phyloP scores from a whole-genome alignment of 2,888 invertebrate species.

The Balanococcus diminutus region DNA sequence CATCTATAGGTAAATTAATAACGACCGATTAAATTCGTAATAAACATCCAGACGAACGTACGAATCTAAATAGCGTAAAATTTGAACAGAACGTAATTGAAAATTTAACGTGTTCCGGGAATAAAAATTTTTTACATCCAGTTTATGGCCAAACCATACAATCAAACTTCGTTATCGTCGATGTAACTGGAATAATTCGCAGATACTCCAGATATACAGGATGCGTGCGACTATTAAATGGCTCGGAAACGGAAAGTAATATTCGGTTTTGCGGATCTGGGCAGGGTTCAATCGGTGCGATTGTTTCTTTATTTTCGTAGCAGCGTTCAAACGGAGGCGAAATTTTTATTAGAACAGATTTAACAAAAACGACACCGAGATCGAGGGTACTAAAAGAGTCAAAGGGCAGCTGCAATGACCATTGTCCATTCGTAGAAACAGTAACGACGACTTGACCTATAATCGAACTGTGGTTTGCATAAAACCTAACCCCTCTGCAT shows the following conservation, averaged over 20 bases:
- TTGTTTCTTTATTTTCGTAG: constrained; percentile 47
- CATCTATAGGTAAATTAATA: no score
- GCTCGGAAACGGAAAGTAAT: constrained; percentile 44
- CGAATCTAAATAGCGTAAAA: no score
- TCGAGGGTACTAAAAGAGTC: constrained; percentile 46
- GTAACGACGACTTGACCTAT: constrained; percentile 51
- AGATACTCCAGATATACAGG: not conserved
- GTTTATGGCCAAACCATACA: not conserved
- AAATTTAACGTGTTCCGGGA: no score
- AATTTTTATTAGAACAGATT: constrained; percentile 46
- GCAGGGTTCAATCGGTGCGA: not conserved
- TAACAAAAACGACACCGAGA: not conserved
- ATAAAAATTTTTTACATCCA: no score
- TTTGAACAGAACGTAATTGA: no score
- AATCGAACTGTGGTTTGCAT: constrained; percentile 52
- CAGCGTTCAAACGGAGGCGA: not conserved
- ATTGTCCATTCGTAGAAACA: constrained; percentile 51
- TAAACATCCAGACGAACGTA: no score
- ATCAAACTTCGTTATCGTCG: not conserved
- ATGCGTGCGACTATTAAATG: constrained; percentile 44
- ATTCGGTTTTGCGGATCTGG: constrained; percentile 33
- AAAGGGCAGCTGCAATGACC: constrained; percentile 51
- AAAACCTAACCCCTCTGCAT: constrained; percentile 45
- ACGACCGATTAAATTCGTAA: no score
- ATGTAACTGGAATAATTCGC: not conserved